Conservation (phyloP, 1,140 invertebrate species). For the Nixonia krombeini region DNA sequence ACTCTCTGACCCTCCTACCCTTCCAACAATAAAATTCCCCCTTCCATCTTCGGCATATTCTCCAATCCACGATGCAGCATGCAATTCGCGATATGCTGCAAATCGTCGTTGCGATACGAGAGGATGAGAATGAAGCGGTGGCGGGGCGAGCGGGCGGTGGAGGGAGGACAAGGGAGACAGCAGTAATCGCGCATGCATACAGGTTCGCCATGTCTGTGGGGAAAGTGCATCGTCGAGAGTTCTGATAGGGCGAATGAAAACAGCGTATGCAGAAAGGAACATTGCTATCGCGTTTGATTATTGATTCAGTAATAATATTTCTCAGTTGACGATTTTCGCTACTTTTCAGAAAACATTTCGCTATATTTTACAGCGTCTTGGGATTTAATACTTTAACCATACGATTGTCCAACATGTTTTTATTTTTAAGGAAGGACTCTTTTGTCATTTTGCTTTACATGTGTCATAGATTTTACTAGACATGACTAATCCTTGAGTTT, state of each 20-base stretch:
- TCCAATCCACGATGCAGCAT: conserved; percentile 33
- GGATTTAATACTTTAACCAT: too few relatives aligned
- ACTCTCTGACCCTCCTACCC: conserved; percentile 20
- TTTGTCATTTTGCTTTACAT: too few relatives aligned
- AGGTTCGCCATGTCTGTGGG: conserved; percentile 1
- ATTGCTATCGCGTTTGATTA: too few relatives aligned
- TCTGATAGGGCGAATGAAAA: conserved; percentile 19
- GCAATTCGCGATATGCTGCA: conserved; percentile 51
- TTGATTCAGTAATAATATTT: too few relatives aligned
- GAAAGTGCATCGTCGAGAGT: conserved; percentile 30
- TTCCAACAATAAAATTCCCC: conserved; percentile 31
- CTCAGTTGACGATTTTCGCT: too few relatives aligned
- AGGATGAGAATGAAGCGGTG: background rate
- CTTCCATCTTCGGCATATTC: conserved; percentile 27
- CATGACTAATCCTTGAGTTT: too few relatives aligned
- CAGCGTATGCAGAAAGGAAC: too few relatives aligned
- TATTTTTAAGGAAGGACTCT: too few relatives aligned
- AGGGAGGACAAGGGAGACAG: conserved; percentile 13
- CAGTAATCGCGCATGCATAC: background rate
- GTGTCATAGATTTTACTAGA: too few relatives aligned
- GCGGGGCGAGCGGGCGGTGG: background rate
- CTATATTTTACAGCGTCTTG: too few relatives aligned
- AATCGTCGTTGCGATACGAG: background rate
- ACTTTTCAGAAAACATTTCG: too few relatives aligned
- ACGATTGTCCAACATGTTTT: too few relatives aligned